phyloP scores from a whole-genome alignment of 2,797 vertebrate species.

The Aldrovandia affinis region DNA sequence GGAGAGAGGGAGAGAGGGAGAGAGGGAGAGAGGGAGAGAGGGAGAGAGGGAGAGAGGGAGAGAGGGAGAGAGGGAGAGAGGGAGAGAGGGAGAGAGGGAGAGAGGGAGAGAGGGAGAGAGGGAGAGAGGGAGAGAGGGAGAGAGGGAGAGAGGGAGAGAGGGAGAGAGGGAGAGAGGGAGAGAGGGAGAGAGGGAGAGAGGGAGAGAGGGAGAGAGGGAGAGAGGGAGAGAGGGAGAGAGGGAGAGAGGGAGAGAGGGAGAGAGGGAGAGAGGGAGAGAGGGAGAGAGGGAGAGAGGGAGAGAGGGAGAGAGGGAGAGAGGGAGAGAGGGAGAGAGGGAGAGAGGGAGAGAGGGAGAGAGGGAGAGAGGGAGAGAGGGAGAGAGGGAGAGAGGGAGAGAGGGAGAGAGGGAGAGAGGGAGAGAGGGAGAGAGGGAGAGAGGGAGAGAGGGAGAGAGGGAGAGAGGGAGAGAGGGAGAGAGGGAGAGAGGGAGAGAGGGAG shows the following conservation, averaged over 20 bases:
- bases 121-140: not conserved
- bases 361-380: too few relatives aligned
- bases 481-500: too few relatives aligned
- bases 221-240: constrained; percentile 42
- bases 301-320: too few relatives aligned
- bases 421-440: too few relatives aligned
- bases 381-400: too few relatives aligned
- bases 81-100: not conserved
- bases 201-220: not conserved
- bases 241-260: constrained; percentile 47
- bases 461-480: too few relatives aligned
- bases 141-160: not conserved
- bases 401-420: too few relatives aligned
- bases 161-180: not conserved
- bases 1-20: not conserved
- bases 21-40: not conserved
- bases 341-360: too few relatives aligned
- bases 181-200: constrained; percentile 9
- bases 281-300: too few relatives aligned
- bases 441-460: too few relatives aligned
- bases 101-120: not conserved
- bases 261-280: too few relatives aligned
- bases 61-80: not conserved
- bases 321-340: too few relatives aligned
- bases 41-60: not conserved